Evolutionary conservation across 2,888 invertebrate genomes (phyloP), one percentile per base, ranked within the genome.

Genomic region (Ormyrus pomaceus): DNA sequence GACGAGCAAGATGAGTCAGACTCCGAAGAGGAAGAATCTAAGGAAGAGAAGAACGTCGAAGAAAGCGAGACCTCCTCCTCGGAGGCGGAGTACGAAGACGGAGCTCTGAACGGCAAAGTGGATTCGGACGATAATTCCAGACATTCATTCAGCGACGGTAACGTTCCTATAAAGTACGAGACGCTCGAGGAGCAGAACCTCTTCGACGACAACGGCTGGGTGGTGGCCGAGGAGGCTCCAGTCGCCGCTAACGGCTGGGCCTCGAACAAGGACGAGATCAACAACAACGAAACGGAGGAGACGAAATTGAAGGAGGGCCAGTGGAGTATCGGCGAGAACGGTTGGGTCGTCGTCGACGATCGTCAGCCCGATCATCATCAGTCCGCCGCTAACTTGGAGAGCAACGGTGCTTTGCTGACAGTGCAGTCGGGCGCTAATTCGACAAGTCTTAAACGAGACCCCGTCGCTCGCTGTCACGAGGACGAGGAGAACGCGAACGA

Each of bases 151-250:
- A 56, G 13, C 66, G 45, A 62, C 61, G 34, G 8, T 56, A 70
- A 65, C 59, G 73, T 69, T 62, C 68, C 77, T 58, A 69, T 77
- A 13, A 80, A 77, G 59, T 65, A 80, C 51, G 6, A 71, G 34
- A 11, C 51, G 62, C 66, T 66, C 45, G 80, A 77, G 11, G 59
- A 78, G 46, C 74, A 81, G 58, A 88, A 87, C 79, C 82, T 88
- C 61, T 89, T 90, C 80, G 90, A 90, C 81, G 89, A 89, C 58
- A 89, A 89, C 79, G 90, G 90, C 51, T 90, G 90, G 89, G 86
- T 90, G 13, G 86, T 89, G 4, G 84, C 86, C 8, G 88, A 89
- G 8, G 88, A 87, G 53, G 84, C 61, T 50, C 84, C 51, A 72
- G 13, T 72, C 7, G 19, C 59, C 8, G 55, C 56, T 13, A 65